These are phyloP conservation scores for Sisyra nigra DNA, from an alignment of 2,888 invertebrate species.

Conservation along the genomic window DNA sequence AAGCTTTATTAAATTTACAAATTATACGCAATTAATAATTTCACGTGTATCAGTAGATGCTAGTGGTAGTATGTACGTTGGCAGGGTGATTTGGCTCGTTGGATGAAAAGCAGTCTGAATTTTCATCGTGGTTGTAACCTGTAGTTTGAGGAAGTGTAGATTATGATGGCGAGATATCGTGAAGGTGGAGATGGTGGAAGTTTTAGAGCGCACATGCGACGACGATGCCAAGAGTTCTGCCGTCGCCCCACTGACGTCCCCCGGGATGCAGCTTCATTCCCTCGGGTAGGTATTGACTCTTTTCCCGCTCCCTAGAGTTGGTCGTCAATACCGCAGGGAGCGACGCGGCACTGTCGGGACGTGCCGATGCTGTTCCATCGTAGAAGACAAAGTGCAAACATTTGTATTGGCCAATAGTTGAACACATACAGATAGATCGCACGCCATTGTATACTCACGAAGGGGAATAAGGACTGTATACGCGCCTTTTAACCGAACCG, in stretches of 20 bases:
- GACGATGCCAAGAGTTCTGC: neutral
- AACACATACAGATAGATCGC: slow-evolving; percentile 5
- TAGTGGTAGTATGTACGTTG: neutral
- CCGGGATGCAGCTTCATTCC: slow-evolving; percentile 19
- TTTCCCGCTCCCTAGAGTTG: slow-evolving; percentile 32
- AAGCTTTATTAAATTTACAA: slow-evolving; percentile 8
- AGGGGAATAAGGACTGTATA: neutral
- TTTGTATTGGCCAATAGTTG: neutral
- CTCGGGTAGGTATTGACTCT: slow-evolving; percentile 38
- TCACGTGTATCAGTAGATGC: slow-evolving; percentile 1
- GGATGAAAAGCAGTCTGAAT: too few relatives aligned
- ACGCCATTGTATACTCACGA: neutral
- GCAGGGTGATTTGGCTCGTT: neutral
- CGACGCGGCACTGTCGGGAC: slow-evolving; percentile 15
- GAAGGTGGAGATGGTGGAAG: too few relatives aligned
- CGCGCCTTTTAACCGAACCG: neutral
- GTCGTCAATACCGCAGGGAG: slow-evolving; percentile 38
- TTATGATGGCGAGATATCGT: too few relatives aligned
- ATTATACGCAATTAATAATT: slow-evolving; percentile 8
- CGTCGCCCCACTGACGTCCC: slow-evolving; percentile 19
- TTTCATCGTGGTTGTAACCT: too few relatives aligned
- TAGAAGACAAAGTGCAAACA: slow-evolving; percentile 4
- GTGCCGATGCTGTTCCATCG: slow-evolving; percentile 7
- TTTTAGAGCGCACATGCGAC: slow-evolving; percentile 2
- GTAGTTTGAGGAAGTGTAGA: too few relatives aligned